Percentiles rank a stretch among this genome's conserved stretches.
These are phyloP conservation scores for Melopsittacus undulatus DNA, from an alignment of 2,797 vertebrate species.

Conservation along the genomic window DNA sequence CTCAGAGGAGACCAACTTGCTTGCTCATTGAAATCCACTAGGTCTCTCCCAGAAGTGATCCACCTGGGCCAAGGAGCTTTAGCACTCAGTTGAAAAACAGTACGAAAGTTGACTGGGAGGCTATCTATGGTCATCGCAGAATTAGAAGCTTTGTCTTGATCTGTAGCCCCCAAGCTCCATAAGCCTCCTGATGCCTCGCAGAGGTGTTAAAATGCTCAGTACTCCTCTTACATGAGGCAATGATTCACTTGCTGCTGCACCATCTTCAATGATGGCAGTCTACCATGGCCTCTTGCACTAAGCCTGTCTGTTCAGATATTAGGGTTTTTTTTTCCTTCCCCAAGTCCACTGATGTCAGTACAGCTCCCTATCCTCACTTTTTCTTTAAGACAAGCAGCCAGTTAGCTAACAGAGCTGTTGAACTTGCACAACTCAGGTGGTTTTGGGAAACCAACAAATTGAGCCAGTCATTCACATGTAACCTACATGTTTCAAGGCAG, in stretches of 20 bases:
- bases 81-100: not conserved
- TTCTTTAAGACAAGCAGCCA: not conserved
- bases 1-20: not conserved
- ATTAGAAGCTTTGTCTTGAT: not conserved
- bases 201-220: not conserved
- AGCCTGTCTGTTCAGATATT: not conserved
- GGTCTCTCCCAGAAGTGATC: not conserved
- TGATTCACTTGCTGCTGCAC: not conserved
- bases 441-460: not conserved
- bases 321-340: not conserved
- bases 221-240: not conserved
- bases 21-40: not conserved
- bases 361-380: not conserved
- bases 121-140: not conserved
- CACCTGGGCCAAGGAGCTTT: not conserved
- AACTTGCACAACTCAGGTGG: not conserved
- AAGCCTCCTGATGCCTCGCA: not conserved
- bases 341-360: not conserved
- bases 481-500: not conserved
- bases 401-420: not conserved
- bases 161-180: not conserved
- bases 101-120: not conserved
- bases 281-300: not conserved
- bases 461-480: not conserved
- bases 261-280: not conserved